Evolutionary conservation across 2,113 vertebrate genomes (phyloP).

Genomic region (Callaeas wilsoni): DNA sequence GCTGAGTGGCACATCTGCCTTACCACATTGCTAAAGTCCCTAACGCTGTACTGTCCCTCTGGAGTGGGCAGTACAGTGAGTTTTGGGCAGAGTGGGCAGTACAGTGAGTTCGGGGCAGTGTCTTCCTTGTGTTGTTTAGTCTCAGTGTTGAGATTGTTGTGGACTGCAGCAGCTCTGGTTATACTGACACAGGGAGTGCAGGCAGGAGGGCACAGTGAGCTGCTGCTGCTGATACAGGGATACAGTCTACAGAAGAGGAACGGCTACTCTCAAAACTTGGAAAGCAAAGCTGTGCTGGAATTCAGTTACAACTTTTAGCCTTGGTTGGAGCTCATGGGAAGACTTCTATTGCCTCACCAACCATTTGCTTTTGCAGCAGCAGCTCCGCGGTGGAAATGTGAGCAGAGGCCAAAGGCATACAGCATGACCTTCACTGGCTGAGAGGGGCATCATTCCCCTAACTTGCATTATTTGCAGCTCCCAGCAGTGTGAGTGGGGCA

Average conservation of each 20-base stretch:
- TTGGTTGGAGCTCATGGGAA: accelerated
- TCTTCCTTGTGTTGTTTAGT: neutral
- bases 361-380: neutral
- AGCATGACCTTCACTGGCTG: neutral
- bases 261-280: neutral
- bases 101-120: accelerated
- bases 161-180: neutral
- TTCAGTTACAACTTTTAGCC: neutral
- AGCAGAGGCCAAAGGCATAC: accelerated
- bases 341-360: neutral
- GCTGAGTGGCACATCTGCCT: neutral
- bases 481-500: neutral
- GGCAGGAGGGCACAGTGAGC: neutral
- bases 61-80: neutral
- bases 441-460: neutral
- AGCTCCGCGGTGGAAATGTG: neutral
- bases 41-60: neutral
- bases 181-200: accelerated
- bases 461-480: neutral
- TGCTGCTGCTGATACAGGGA: neutral
- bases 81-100: neutral
- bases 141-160: neutral
- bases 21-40: accelerated
- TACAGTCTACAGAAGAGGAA: neutral
- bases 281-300: neutral